phyloP scores from a whole-genome alignment of 2,888 invertebrate species.

The Apotomis capreana region DNA sequence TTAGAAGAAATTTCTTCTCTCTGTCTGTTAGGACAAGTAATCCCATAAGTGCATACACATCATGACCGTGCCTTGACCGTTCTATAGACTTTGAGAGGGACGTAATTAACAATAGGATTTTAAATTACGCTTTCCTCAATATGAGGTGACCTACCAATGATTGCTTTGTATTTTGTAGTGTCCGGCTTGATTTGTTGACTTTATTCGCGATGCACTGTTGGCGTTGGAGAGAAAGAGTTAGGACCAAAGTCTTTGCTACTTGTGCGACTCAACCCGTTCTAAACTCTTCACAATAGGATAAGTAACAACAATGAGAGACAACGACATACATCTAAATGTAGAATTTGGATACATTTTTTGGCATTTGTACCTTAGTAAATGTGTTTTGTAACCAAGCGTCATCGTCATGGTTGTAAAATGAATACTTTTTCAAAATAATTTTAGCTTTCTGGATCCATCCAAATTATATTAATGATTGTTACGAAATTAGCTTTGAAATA shows the following conservation, averaged over 20 bases:
- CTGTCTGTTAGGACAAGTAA: slow-evolving; percentile 77
- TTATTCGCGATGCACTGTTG: slow-evolving; percentile 58
- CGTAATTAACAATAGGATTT: slow-evolving; percentile 82
- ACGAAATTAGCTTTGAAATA: slow-evolving; percentile 32
- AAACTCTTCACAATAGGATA: slow-evolving; percentile 69
- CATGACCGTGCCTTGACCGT: slow-evolving; percentile 83
- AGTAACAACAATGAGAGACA: slow-evolving; percentile 71
- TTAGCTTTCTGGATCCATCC: slow-evolving; percentile 38
- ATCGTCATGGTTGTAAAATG: slow-evolving; percentile 18
- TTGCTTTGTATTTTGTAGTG: slow-evolving; percentile 71
- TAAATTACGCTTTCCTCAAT: slow-evolving; percentile 71
- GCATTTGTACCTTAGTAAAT: slow-evolving; percentile 51
- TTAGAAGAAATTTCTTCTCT: slow-evolving; percentile 79
- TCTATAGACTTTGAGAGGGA: slow-evolving; percentile 83
- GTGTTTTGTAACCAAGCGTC: slow-evolving; percentile 30
- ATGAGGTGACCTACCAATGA: slow-evolving; percentile 66
- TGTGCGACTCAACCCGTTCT: slow-evolving; percentile 64
- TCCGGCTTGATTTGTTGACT: slow-evolving; percentile 64
- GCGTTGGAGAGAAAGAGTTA: slow-evolving; percentile 65
- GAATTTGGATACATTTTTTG: slow-evolving; percentile 64
- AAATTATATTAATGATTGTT: slow-evolving; percentile 14
- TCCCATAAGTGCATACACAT: slow-evolving; percentile 82
- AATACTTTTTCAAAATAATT: slow-evolving; percentile 27
- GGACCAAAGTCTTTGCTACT: slow-evolving; percentile 69
- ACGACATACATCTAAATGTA: slow-evolving; percentile 68